These are phyloP conservation scores for Chauna torquata DNA, from an alignment of 2,113 vertebrate species.

Conservation along the genomic window DNA sequence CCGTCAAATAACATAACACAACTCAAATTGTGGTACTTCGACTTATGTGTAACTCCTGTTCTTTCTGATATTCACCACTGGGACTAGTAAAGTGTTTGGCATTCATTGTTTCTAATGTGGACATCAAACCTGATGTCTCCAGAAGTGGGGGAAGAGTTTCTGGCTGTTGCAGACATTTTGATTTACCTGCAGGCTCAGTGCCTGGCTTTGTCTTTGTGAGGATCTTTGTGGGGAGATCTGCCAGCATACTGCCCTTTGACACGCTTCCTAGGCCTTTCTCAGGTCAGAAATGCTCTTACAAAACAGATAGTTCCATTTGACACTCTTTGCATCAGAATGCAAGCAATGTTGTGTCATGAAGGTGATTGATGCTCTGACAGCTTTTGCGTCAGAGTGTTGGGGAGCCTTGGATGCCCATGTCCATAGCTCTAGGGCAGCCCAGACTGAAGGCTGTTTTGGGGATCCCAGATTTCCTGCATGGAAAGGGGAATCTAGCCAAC, in stretches of 20 bases:
- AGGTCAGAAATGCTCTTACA: neutral
- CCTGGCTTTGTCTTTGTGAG: neutral
- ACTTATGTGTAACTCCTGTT: neutral
- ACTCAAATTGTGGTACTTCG: neutral
- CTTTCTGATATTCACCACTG: neutral
- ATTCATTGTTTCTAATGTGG: neutral
- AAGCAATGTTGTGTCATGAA: neutral
- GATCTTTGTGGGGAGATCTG: neutral
- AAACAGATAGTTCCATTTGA: neutral
- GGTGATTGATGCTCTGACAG: neutral
- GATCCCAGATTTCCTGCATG: neutral
- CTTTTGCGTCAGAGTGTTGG: neutral
- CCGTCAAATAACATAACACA: neutral
- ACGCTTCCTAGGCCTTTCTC: neutral
- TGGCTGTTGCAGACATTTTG: neutral
- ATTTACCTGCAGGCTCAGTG: neutral
- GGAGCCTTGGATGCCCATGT: fast-evolving
- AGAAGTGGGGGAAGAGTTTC: neutral
- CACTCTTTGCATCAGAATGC: neutral
- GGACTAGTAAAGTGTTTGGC: neutral
- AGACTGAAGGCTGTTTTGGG: neutral
- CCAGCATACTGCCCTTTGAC: neutral
- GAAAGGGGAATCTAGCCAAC: neutral
- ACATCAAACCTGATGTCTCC: neutral
- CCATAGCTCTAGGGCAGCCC: neutral